phyloP scores from a whole-genome alignment of 2,888 invertebrate species.

The Ectemnius cavifrons region DNA sequence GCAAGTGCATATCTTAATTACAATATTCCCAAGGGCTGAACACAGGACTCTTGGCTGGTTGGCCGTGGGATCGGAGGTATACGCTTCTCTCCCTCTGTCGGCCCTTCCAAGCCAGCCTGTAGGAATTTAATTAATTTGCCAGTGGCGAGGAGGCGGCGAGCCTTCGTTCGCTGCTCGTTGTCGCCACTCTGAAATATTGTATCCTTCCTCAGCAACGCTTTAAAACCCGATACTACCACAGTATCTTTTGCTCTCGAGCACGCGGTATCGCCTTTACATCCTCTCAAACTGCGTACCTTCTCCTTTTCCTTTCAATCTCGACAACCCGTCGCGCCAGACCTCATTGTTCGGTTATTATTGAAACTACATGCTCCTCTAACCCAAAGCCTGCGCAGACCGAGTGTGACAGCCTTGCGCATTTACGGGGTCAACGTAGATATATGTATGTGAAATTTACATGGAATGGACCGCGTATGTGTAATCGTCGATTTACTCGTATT shows the following conservation, averaged over 20 bases:
- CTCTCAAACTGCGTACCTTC: not conserved
- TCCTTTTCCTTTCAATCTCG: not conserved
- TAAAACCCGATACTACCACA: constrained; percentile 54
- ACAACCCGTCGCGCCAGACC: constrained; percentile 18
- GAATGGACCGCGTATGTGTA: too few relatives aligned
- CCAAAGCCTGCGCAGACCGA: not conserved
- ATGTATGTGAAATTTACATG: too few relatives aligned
- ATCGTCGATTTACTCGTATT: too few relatives aligned
- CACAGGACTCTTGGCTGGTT: constrained; percentile 62
- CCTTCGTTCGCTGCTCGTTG: constrained; percentile 63
- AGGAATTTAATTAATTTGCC: constrained; percentile 75
- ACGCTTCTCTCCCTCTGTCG: constrained; percentile 43
- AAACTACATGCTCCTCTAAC: constrained; percentile 35
- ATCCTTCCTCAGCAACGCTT: constrained; percentile 60
- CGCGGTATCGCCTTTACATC: constrained; percentile 36
- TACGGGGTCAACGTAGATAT: too few relatives aligned
- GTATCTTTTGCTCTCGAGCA: constrained; percentile 28
- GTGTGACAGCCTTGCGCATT: too few relatives aligned
- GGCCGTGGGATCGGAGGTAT: constrained; percentile 22
- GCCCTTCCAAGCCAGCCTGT: constrained; percentile 61
- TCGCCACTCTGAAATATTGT: constrained; percentile 70
- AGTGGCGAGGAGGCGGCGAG: constrained; percentile 61
- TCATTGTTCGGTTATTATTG: constrained; percentile 36
- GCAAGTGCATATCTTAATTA: constrained; percentile 74
- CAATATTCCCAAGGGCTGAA: constrained; percentile 73